phyloP scores from a whole-genome alignment of 2,888 invertebrate species.

The Drosophila diplacantha region DNA sequence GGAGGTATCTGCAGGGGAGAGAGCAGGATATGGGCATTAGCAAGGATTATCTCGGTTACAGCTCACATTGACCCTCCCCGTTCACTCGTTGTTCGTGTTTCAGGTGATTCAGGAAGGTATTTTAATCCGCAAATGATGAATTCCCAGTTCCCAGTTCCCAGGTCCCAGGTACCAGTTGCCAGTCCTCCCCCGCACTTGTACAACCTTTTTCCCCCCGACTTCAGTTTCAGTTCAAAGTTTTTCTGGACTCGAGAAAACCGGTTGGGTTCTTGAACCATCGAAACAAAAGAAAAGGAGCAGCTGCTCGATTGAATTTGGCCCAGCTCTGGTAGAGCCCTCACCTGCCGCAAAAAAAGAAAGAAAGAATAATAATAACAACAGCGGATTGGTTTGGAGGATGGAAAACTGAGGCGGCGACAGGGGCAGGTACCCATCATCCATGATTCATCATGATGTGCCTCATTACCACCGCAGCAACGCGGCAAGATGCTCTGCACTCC shows the following conservation, averaged over 20 bases:
- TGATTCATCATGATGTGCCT: conserved; percentile 59
- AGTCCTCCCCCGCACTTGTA: conserved; percentile 7
- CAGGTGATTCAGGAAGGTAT: conserved; percentile 18
- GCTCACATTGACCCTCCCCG: conserved; percentile 4
- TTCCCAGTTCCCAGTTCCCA: conserved; percentile 4
- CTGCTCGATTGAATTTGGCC: conserved; percentile 19
- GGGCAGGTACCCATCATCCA: conserved; percentile 50
- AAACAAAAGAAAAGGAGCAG: conserved; percentile 28
- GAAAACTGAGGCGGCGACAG: conserved; percentile 5
- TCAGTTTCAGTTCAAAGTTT: conserved; percentile 6
- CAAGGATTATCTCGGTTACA: conserved; percentile 9
- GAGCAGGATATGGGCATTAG: conserved; percentile 1
- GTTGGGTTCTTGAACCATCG: conserved; percentile 23
- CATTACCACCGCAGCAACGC: conserved; percentile 51
- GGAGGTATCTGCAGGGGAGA: conserved; percentile 86
- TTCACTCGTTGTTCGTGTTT: not conserved
- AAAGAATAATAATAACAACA: conserved; percentile 23
- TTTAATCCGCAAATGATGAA: conserved; percentile 23
- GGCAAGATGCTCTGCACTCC: conserved; percentile 33
- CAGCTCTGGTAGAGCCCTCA: conserved; percentile 21
- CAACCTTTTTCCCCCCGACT: conserved; percentile 2
- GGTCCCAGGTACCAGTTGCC: too few species aligned
- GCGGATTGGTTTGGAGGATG: not conserved
- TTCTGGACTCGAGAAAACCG: conserved; percentile 13
- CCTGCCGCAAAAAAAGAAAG: conserved; percentile 27